Evolutionary conservation across 23 tunicate genomes (phyloP), one percentile per base, ranked within the genome.

Genomic region (Trididemnum nubilum): DNA sequence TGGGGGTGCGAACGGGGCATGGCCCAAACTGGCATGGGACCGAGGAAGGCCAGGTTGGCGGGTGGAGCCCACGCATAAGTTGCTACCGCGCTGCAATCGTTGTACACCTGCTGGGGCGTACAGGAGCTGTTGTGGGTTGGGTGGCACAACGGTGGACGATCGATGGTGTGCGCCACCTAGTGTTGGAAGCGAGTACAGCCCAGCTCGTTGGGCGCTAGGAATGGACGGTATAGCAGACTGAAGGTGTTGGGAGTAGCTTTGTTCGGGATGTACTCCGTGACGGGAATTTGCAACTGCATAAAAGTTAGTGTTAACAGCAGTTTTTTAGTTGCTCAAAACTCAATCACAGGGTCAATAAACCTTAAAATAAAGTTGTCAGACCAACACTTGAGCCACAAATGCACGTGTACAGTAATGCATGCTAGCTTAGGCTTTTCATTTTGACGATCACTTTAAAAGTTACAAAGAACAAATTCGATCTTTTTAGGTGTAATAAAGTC

Each of bases 141-240:
- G 74, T 30, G 31, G 85, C 31, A 70, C 78, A 28, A 82, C 9
- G 36, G 28, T 51, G 59, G 78, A 51, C 0, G 86, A 37, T 12
- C 81, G 51, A 26, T 82, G 86, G 36, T 27, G 60, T 3, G 86
- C 22, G 4, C 34, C 21, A 25, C 78, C 23, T 19, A 85, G 33
- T 23, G 88, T 77, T 0, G 88, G 88, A 23, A 85, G 65, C 2
- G 85, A 78, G 64, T 81, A 81, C 0, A 85, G 15, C 39, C 35
- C 64, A 0, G 82, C 82, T 22, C 82, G 73, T 29, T 64, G 74
- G n/a, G 77, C 15, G 1, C 32, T 26, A 9, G 73, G 49, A 33
- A 77, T 76, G 22, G 82, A 30, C 2, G 81, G 63, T 21, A 85
- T 82, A 34, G 84, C 75, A 3, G 84, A 5, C 3, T 58, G 9